Percentiles rank a stretch among this genome's conserved stretches.
phyloP scores from a whole-genome alignment of 2,888 invertebrate genomes.

The Dugesia japonica region DNA sequence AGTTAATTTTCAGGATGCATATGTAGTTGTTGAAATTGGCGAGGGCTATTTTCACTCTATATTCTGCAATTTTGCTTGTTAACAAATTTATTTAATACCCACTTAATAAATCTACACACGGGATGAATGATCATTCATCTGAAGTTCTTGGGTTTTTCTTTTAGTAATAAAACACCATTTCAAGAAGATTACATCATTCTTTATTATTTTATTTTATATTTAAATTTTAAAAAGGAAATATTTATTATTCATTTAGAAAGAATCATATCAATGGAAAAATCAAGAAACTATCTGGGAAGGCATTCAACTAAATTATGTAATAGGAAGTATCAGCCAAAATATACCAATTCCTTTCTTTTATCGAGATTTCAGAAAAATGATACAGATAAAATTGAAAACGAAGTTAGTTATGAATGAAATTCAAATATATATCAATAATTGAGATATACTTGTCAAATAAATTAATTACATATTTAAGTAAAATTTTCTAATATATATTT shows the following conservation, averaged over 20 bases:
- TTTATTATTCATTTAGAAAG: neutral
- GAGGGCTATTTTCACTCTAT: no score
- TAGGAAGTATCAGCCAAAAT: neutral
- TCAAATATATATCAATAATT: neutral
- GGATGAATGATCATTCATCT: no score
- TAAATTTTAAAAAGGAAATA: neutral
- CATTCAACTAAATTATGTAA: neutral
- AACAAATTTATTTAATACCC: no score
- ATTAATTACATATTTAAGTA: neutral
- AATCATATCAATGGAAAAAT: constrained; percentile 9
- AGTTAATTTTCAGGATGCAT: no score
- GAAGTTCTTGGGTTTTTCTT: neutral
- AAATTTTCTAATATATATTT: neutral
- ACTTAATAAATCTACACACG: no score
- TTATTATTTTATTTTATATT: neutral
- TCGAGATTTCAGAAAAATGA: neutral
- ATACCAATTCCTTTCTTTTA: neutral
- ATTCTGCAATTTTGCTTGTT: no score
- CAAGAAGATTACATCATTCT: neutral
- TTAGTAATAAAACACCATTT: neutral
- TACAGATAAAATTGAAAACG: neutral
- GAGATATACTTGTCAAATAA: no score
- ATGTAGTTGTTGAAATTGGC: no score
- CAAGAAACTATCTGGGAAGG: neutral
- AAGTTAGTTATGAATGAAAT: neutral